phyloP scores from a whole-genome alignment of 2,113 vertebrate species.

The Ameiurus melas region DNA sequence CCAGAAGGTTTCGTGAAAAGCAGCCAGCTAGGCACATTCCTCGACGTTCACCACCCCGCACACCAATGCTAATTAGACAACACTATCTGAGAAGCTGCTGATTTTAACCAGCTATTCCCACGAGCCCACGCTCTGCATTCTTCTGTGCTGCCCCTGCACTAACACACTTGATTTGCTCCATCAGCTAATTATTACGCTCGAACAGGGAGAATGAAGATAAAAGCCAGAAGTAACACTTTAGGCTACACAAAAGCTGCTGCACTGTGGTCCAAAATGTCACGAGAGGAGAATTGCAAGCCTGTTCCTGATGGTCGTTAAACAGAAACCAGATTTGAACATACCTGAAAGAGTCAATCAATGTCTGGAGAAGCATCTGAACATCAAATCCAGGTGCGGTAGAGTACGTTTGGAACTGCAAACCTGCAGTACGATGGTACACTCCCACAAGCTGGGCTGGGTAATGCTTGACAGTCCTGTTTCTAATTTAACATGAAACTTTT shows the following conservation, averaged over 20 bases:
- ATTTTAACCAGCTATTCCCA: slow-evolving; percentile 9
- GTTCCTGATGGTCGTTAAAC: not conserved
- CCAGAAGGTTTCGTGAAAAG: slow-evolving; percentile 43
- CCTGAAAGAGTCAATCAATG: not conserved
- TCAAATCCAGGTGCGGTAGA: slow-evolving; percentile 19
- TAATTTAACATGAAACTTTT: not conserved
- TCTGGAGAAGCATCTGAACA: not conserved
- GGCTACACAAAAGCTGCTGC: not conserved
- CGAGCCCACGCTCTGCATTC: not conserved
- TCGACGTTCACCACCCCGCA: slow-evolving; percentile 21
- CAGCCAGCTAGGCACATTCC: slow-evolving; percentile 67
- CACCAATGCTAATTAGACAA: slow-evolving; percentile 16
- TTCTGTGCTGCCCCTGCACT: not conserved
- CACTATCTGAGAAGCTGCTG: not conserved
- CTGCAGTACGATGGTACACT: not conserved
- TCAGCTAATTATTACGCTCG: not conserved
- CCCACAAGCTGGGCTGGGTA: not conserved
- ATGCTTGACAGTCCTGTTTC: not conserved
- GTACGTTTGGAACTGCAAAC: not conserved
- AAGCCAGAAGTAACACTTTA: not conserved
- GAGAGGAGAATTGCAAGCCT: not conserved
- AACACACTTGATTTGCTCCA: not conserved
- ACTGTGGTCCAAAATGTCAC: not conserved
- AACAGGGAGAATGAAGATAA: not conserved
- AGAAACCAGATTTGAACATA: slow-evolving; percentile 16